Evolutionary conservation across 37 sponge, comb jelly and placozoan species (phyloP), one percentile per base, ranked within the genome.

Genomic region (Agelas oroides): DNA sequence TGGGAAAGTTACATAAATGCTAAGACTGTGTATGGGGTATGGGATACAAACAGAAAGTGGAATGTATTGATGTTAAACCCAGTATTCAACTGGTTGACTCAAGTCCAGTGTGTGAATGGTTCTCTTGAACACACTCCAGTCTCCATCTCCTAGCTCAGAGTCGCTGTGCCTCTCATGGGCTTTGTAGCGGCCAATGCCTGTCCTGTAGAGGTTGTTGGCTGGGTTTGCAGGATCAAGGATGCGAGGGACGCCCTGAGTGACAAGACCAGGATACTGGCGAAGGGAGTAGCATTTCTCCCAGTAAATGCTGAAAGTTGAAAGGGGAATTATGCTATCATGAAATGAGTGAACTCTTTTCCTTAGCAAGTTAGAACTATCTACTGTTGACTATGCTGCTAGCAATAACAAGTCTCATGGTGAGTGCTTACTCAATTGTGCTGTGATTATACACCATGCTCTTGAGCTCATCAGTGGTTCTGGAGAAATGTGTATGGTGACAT

Each of bases 171-270:
- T 61, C 12, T 66, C 20, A 25, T 72, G 23, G 36, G 84, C 53
- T n/a, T 31, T 30, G n/a, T 76, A 87, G 16, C 39, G 25, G 24
- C 58, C 70, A 13, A 93, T 60, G 5, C 90, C 94, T 39, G 79
- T 80, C 31, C 19, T 30, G 67, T 93, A 93, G 21, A 93, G 78
- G 71, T 93, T 89, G 58, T 93, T 86, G 73, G 82, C 70, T 33
- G 94, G 94, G 65, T 93, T 89, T 30, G 90, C 94, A 39, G 89
- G 89, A 54, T 93, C 94, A n/a, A 89, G 25, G 40, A 93, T 89
- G 40, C 73, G 91, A 35, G 94, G 94, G 13, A 66, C 52, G 21
- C 58, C 63, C 25, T 66, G 53, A 0, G 60, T 40, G 30, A 68
- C 40, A n/a, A 85, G 59, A 32, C 46, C 40, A 8, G 70, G 70